Percentiles rank a stretch among this genome's conserved stretches.
These are phyloP conservation scores for Epistrophella euchroma DNA, from an alignment of 2,888 invertebrate species.

Conservation along the genomic window DNA sequence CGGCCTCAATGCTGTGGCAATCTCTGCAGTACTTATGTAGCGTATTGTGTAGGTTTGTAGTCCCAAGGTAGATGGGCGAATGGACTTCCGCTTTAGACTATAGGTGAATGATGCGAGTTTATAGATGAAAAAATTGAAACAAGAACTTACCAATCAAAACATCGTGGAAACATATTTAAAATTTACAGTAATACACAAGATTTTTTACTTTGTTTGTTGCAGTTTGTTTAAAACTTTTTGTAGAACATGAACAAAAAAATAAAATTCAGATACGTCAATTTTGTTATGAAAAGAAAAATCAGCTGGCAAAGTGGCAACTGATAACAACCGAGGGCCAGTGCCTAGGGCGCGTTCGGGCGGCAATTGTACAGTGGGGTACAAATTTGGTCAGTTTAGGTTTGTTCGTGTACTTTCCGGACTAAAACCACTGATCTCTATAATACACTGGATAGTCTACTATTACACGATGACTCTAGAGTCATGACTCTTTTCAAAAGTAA, in stretches of 20 bases:
- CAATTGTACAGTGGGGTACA: no score
- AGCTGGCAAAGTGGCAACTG: conserved; percentile 54
- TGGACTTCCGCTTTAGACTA: conserved; percentile 49
- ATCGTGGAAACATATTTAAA: conserved; percentile 59
- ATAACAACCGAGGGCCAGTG: background rate
- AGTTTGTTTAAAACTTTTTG: conserved; percentile 49
- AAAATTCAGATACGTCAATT: conserved; percentile 40
- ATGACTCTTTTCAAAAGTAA: no score
- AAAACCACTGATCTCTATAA: no score
- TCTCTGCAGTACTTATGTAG: conserved; percentile 90
- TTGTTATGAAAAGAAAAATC: conserved; percentile 14
- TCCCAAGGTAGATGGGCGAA: conserved; percentile 31
- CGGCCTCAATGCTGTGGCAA: conserved; percentile 95
- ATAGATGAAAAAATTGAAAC: background rate
- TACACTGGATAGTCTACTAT: no score
- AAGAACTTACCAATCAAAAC: conserved; percentile 58
- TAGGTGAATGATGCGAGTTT: background rate
- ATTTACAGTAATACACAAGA: background rate
- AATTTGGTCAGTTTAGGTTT: no score
- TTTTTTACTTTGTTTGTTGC: background rate
- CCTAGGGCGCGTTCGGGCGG: no score
- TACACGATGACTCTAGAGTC: no score
- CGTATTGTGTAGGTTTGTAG: conserved; percentile 64
- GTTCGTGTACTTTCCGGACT: no score
- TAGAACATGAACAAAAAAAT: conserved; percentile 12